Conservation (phyloP, 1,140 invertebrate species). For the Ostrea edulis region DNA sequence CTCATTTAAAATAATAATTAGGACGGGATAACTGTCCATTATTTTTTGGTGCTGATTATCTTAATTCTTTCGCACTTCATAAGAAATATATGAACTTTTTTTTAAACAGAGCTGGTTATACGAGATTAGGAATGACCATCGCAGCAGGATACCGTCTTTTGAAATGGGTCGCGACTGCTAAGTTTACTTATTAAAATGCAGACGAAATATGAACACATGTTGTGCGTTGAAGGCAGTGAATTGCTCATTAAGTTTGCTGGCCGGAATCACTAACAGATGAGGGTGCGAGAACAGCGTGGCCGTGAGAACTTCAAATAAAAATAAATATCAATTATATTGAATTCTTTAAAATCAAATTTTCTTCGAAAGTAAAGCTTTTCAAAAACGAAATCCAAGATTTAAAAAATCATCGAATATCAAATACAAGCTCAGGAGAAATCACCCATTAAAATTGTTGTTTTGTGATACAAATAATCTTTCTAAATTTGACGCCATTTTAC, state of each 20-base stretch:
- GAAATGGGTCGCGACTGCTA: not conserved
- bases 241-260: constrained; percentile 24
- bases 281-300: not conserved
- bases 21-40: not conserved
- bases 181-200: constrained; percentile 8
- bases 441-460: not conserved
- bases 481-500: constrained; percentile 11
- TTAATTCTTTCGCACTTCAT: not conserved
- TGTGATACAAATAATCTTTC: not conserved
- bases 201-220: constrained; percentile 35
- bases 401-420: not conserved
- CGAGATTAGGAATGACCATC: not conserved
- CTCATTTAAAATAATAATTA: not conserved
- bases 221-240: constrained; percentile 8
- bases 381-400: not conserved
- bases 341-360: not conserved
- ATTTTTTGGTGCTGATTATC: not conserved
- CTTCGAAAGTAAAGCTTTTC: not conserved
- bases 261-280: constrained; percentile 28
- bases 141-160: not conserved
- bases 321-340: not conserved
- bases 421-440: not conserved
- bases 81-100: not conserved
- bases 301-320: constrained; percentile 15
- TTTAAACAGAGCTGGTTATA: not conserved